Conservation (phyloP, 2,888 invertebrate genomes). For the Drosophila paramelanica region DNA sequence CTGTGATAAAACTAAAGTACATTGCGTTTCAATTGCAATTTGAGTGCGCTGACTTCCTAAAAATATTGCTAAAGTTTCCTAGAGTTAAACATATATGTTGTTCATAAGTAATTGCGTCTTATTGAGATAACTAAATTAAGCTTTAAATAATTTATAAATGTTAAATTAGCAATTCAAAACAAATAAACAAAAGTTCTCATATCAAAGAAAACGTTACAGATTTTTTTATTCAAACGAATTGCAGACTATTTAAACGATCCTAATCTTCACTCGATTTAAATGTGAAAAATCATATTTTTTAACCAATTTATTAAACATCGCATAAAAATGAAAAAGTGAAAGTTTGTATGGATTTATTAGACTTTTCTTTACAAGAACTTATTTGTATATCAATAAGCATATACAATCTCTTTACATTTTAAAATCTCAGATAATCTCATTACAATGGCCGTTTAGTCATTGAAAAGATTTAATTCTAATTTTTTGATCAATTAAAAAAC, state of each 20-base stretch:
- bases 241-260: neutral
- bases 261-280: no score
- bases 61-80: constrained; percentile 57
- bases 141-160: constrained; percentile 78
- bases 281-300: neutral
- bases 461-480: no score
- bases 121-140: constrained; percentile 60
- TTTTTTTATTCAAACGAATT: neutral
- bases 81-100: constrained; percentile 19
- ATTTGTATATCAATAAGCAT: no score
- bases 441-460: neutral
- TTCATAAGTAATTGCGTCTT: constrained; percentile 28
- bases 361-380: no score
- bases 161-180: constrained; percentile 59
- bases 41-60: constrained; percentile 50
- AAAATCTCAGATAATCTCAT: neutral
- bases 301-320: neutral
- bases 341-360: neutral
- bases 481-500: no score
- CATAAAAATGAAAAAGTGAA: neutral
- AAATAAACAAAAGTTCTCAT: constrained; percentile 40
- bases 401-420: neutral
- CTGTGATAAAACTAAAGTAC: constrained; percentile 75
- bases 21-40: constrained; percentile 36
- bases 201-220: neutral